phyloP scores from a whole-genome alignment of 2,797 vertebrate species.

The Clarias pachynema region DNA sequence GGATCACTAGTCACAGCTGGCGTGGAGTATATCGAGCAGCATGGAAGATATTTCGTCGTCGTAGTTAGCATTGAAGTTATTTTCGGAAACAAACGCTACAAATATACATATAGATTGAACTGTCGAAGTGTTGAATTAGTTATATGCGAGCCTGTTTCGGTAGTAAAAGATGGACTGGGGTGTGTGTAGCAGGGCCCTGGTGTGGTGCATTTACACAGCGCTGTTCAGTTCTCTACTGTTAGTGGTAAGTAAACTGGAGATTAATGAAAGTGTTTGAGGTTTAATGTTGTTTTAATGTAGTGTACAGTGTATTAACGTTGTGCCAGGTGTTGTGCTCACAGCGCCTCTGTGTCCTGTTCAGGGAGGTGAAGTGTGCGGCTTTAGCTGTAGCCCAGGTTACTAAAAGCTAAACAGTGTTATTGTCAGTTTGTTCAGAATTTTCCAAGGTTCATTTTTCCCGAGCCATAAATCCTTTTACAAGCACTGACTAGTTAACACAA shows the following conservation, averaged over 20 bases:
- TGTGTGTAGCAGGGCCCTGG: constrained; percentile 69
- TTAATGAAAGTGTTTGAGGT: background rate
- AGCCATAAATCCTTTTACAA: background rate
- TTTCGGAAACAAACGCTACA: background rate
- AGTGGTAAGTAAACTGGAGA: constrained; percentile 63
- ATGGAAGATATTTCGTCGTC: constrained; percentile 13
- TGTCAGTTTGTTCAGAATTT: background rate
- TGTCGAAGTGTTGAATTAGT: background rate
- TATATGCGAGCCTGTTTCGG: background rate
- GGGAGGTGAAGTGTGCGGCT: background rate
- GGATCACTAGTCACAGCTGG: constrained; percentile 21
- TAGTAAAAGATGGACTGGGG: constrained; percentile 72
- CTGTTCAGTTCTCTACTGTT: constrained; percentile 62
- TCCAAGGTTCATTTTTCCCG: background rate
- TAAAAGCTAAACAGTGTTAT: background rate
- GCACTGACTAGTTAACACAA: too few relatives aligned
- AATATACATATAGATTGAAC: background rate
- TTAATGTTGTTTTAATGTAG: background rate
- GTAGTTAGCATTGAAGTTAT: constrained; percentile 1
- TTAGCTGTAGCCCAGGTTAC: background rate
- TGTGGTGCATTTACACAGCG: constrained; percentile 70
- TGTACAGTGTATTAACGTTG: background rate
- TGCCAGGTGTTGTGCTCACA: background rate
- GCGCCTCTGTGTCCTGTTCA: background rate
- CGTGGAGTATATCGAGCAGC: background rate